Percentiles rank a stretch among this genome's conserved stretches.
Conservation (phyloP, 2,113 vertebrate genomes). For the Cariama cristata region DNA sequence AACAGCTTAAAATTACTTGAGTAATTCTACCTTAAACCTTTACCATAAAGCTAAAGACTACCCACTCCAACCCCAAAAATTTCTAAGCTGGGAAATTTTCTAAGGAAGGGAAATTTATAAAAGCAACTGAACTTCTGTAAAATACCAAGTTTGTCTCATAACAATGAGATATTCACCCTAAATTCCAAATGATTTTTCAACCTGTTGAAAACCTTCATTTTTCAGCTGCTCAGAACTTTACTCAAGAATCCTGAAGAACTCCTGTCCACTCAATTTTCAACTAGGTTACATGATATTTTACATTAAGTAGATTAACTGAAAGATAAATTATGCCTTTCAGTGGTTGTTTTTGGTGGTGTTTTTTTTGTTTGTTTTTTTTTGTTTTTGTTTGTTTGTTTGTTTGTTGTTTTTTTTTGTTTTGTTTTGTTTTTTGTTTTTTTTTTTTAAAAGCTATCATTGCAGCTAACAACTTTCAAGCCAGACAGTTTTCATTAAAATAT, state of each 20-base stretch:
- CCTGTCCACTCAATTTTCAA: background rate
- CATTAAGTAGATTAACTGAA: background rate
- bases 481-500: constrained; percentile 33
- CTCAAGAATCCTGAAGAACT: background rate
- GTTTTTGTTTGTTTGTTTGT: too few species aligned
- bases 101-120: background rate
- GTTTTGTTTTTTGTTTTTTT: background rate
- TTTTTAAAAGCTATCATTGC: background rate
- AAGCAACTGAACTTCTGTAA: background rate
- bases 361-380: too few species aligned
- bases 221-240: background rate
- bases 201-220: background rate
- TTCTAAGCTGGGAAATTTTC: background rate
- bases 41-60: background rate
- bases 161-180: background rate
- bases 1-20: background rate
- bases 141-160: background rate
- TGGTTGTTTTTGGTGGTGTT: background rate
- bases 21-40: background rate
- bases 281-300: background rate
- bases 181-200: background rate
- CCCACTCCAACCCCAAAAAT: background rate
- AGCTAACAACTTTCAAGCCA: background rate
- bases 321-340: background rate
- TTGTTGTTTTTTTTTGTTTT: too few species aligned